Base-by-base conservation (phyloP, 1,140 invertebrate species). In the Saccostrea echinata region DNA sequence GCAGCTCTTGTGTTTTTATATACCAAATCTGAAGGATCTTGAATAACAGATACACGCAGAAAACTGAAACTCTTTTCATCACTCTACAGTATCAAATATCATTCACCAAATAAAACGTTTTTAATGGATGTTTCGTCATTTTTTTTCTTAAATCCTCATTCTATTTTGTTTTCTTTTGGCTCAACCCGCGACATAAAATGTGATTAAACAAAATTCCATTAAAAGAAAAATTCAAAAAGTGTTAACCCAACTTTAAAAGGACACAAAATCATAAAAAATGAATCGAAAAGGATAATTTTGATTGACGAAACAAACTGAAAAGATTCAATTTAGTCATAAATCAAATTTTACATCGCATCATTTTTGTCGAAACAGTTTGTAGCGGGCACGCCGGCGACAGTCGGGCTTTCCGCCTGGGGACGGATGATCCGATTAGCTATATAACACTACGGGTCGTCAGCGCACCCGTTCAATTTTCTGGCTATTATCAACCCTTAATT, bases 281-380 rank as follows among this genome's bases (percentile, higher is more conserved):
- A 76, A 76, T 76, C 27, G 30, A 76, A 76, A 76, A 30, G 68
- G 68, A 76, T 76, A 76, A 76, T 30, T 76, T 76, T 76, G 68
- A 76, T 76, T 76, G 68, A 76, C 68, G 68, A 76, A 76, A 76
- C 68, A 76, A 76, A 76, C 68, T 76, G 68, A 76, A 76, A 76
- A 35, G 68, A 76, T 76, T 76, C 68, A 76, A 76, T 76, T 76
- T 76, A 76, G 68, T 76, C 68, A 76, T 76, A 76, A 76, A 76
- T 76, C 68, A 76, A 76, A 76, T 76, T 76, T 76, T 30, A 76
- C 68, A 76, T 76, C 68, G 27, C 30, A 30, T 76, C 68, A 76
- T 76, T 76, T 76, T 76, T 76, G 68, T 76, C 12, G 68, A 30
- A 33, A 16, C 68, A 33, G 68, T 76, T 76, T 33, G 24, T 33